Percentiles rank a stretch among this genome's conserved stretches.
Evolutionary conservation across 2,113 vertebrate genomes (phyloP).

Genomic region (Macroglossus sobrinus): DNA sequence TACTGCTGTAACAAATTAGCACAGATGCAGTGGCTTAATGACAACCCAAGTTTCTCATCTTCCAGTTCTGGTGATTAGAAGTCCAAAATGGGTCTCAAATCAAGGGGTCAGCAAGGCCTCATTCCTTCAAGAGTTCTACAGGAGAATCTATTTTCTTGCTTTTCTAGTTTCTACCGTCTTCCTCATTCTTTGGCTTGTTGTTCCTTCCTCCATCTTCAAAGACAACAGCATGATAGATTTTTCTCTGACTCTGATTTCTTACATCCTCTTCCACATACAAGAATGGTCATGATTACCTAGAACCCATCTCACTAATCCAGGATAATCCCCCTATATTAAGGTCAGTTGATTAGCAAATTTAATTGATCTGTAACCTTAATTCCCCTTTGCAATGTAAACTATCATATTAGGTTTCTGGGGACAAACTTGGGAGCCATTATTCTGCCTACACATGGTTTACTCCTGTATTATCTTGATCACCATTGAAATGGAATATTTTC

Average conservation of each 20-base stretch:
- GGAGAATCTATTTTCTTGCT: neutral
- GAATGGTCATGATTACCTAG: neutral
- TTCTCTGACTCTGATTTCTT: neutral
- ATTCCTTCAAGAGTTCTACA: neutral
- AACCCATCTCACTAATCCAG: neutral
- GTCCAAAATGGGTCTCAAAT: neutral
- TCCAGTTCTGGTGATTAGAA: neutral
- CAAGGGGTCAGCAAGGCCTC: neutral
- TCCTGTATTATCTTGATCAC: neutral
- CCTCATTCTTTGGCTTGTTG: neutral
- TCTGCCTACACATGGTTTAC: neutral
- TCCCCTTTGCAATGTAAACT: neutral
- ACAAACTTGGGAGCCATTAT: neutral
- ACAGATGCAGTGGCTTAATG: neutral
- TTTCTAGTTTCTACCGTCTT: neutral
- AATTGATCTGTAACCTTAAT: neutral
- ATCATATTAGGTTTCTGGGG: neutral
- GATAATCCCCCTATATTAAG: neutral
- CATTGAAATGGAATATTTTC: neutral
- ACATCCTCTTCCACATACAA: neutral
- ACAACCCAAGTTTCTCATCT: neutral
- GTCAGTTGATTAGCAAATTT: neutral
- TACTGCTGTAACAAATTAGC: neutral
- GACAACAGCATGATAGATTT: neutral
- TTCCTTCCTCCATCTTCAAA: neutral